phyloP scores from a whole-genome alignment of 2,113 vertebrate species.

The Heliornis fulica region DNA sequence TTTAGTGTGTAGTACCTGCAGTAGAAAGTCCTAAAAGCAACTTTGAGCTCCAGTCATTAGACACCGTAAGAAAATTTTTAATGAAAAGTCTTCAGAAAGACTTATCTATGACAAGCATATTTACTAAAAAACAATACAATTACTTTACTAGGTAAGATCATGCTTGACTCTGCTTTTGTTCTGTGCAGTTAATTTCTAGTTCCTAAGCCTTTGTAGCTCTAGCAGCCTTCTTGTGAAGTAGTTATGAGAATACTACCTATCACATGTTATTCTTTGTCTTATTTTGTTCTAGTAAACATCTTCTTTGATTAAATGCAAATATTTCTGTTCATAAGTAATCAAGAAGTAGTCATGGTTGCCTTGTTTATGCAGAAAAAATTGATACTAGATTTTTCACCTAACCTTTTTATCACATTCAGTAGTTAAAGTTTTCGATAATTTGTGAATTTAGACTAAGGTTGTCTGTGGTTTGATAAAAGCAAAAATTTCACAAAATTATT shows the following conservation, averaged over 20 bases:
- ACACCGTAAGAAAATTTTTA: background rate
- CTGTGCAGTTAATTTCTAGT: background rate
- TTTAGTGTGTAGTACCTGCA: background rate
- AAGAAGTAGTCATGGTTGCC: background rate
- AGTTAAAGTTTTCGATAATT: background rate
- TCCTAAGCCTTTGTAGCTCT: background rate
- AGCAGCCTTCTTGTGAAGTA: background rate
- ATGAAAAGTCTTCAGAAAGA: background rate
- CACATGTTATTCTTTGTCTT: background rate
- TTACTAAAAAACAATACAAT: background rate
- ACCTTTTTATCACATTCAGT: accelerated
- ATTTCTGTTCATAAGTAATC: background rate
- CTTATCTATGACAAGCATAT: background rate
- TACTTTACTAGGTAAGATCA: background rate
- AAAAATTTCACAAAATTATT: background rate
- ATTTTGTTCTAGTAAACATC: background rate
- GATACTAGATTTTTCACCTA: background rate
- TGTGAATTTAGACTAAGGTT: background rate
- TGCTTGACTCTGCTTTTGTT: background rate
- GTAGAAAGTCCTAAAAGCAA: background rate
- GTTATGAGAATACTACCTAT: background rate
- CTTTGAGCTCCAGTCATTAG: background rate
- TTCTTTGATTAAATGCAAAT: background rate
- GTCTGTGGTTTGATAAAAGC: background rate
- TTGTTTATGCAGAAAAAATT: background rate